Conservation (phyloP, 1,140 invertebrate species). For the Drosophila bifasciata region DNA sequence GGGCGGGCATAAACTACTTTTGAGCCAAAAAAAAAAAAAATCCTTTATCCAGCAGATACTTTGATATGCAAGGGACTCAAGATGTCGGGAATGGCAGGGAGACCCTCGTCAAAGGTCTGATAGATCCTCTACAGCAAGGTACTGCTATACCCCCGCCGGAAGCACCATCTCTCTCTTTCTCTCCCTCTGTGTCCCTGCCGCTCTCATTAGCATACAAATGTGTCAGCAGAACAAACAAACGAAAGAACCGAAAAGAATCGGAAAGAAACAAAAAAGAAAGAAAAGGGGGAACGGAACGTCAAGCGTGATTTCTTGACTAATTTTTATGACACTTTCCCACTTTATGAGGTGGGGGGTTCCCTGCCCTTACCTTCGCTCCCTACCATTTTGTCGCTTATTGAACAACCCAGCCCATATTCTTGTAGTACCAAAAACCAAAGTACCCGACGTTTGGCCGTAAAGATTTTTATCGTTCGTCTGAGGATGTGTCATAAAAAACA, state of each 20-base stretch:
- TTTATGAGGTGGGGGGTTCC: constrained; percentile 61
- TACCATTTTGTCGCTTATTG: constrained; percentile 44
- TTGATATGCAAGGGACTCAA: constrained; percentile 49
- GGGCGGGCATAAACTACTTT: constrained; percentile 41
- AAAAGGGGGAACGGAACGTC: constrained; percentile 29
- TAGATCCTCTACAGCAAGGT: constrained; percentile 37
- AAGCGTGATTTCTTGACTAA: constrained; percentile 81
- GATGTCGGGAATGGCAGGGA: constrained; percentile 22
- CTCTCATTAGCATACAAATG: constrained; percentile 78
- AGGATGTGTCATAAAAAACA: constrained; percentile 65
- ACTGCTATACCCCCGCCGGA: constrained; percentile 52
- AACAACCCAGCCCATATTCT: constrained; percentile 38
- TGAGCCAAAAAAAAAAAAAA: constrained; percentile 9
- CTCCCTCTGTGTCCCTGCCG: constrained; percentile 6
- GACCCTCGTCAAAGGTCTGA: constrained; percentile 49
- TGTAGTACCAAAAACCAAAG: constrained; percentile 19
- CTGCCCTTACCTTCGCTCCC: constrained; percentile 2
- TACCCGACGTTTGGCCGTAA: constrained; percentile 46
- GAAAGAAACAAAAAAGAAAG: constrained; percentile 14
- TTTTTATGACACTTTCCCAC: constrained; percentile 81
- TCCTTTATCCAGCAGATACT: constrained; percentile 49
- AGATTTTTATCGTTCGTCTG: constrained; percentile 65
- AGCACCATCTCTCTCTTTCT: constrained; percentile 45
- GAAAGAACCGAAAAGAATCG: constrained; percentile 58
- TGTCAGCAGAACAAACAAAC: constrained; percentile 78